phyloP scores from a whole-genome alignment of 2,797 vertebrate species.

The Alca torda region DNA sequence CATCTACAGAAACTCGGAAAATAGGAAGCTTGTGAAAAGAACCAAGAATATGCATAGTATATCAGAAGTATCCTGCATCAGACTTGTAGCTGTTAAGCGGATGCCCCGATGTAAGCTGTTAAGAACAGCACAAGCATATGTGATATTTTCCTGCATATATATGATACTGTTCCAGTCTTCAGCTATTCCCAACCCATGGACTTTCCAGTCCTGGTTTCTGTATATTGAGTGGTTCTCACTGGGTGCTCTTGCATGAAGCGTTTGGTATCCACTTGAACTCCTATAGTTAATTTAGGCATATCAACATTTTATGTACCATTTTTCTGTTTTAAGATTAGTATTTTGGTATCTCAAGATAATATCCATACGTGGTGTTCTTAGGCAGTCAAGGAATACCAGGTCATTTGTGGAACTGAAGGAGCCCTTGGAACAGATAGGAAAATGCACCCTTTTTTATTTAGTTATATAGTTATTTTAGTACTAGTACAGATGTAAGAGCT shows the following conservation, averaged over 20 bases:
- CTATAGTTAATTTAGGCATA: not conserved
- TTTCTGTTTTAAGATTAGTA: not conserved
- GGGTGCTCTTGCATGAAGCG: not conserved
- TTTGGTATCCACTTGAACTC: not conserved
- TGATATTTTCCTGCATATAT: not conserved
- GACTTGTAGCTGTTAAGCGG: not conserved
- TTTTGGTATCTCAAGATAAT: not conserved
- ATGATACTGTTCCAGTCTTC: accelerated
- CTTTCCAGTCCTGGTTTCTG: not conserved
- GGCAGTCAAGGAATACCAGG: not conserved
- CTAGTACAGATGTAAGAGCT: not conserved
- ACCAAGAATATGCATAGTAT: not conserved
- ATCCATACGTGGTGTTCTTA: not conserved
- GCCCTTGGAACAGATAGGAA: not conserved
- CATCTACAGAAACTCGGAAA: not conserved
- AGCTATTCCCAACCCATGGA: accelerated
- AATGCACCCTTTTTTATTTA: not conserved
- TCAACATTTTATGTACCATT: not conserved
- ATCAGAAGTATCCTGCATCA: not conserved
- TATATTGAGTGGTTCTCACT: not conserved
- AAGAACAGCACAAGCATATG: not conserved
- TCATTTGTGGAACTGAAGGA: not conserved
- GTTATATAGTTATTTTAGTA: not conserved
- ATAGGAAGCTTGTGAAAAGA: not conserved
- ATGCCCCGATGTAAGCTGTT: not conserved